Conservation (phyloP, 2,888 invertebrate species). For the Ectobius pallidus region DNA sequence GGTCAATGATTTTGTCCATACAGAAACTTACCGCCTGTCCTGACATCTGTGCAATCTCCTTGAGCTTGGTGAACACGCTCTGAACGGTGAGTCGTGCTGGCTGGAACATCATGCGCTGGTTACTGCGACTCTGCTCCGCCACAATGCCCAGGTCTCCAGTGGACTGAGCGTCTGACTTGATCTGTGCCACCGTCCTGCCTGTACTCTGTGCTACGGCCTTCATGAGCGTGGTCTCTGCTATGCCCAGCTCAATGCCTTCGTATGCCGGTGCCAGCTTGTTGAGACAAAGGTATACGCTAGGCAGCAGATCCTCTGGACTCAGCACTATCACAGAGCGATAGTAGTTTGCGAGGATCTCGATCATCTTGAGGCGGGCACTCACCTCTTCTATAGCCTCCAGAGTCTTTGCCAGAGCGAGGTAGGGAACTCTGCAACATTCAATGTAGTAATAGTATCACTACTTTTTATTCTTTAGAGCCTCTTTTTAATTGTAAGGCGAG, state of each 20-base stretch:
- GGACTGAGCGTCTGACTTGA: slow-evolving; percentile 72
- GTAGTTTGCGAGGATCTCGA: slow-evolving; percentile 90
- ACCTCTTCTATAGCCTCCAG: slow-evolving; percentile 88
- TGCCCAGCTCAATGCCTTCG: slow-evolving; percentile 91
- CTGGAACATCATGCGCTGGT: slow-evolving; percentile 87
- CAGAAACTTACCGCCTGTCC: slow-evolving; percentile 72
- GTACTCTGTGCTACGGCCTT: slow-evolving; percentile 92
- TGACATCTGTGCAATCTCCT: slow-evolving; percentile 84
- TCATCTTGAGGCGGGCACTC: slow-evolving; percentile 84
- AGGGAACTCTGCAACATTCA: slow-evolving; percentile 80
- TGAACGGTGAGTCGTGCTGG: slow-evolving; percentile 78
- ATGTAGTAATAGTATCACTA: too few species aligned
- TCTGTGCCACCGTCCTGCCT: slow-evolving; percentile 77
- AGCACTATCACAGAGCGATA: slow-evolving; percentile 88
- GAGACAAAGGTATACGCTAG: slow-evolving; percentile 92
- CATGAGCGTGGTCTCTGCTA: slow-evolving; percentile 93
- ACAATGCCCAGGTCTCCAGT: slow-evolving; percentile 91
- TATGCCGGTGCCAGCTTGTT: slow-evolving; percentile 96
- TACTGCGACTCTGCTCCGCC: slow-evolving; percentile 82
- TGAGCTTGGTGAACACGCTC: slow-evolving; percentile 80
- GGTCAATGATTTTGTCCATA: too few species aligned
- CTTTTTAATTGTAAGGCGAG: not conserved
- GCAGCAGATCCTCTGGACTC: slow-evolving; percentile 87
- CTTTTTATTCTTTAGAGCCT: not conserved
- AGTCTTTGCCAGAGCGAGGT: slow-evolving; percentile 88